These are phyloP conservation scores for Pandion haliaetus DNA, from an alignment of 2,113 vertebrate genomes.

Conservation along the genomic window DNA sequence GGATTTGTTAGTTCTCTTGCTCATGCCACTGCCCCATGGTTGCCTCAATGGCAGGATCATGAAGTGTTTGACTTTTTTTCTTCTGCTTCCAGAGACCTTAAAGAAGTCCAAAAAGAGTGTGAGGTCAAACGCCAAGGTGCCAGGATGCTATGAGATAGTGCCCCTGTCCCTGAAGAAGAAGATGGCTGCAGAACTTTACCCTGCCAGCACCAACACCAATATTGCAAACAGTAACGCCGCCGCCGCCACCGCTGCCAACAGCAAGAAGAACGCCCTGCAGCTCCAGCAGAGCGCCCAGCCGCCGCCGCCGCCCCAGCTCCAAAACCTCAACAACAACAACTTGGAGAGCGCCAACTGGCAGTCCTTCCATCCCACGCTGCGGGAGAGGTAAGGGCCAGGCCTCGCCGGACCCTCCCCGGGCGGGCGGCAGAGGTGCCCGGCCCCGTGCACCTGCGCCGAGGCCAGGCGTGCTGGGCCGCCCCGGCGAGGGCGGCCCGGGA, in stretches of 20 bases:
- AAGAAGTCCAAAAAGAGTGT: slow-evolving; percentile 86
- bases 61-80: slow-evolving; percentile 90
- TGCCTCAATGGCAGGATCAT: slow-evolving; percentile 93
- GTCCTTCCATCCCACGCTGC: slow-evolving; percentile 88
- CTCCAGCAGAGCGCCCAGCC: slow-evolving; percentile 74
- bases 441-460: background rate
- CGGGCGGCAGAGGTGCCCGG: background rate
- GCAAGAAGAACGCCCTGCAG: slow-evolving; percentile 74
- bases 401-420: background rate
- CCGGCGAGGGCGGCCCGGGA: background rate
- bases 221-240: slow-evolving; percentile 78
- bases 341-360: slow-evolving; percentile 87
- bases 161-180: slow-evolving; percentile 82
- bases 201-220: slow-evolving; percentile 77
- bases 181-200: slow-evolving; percentile 93
- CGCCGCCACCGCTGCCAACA: slow-evolving; percentile 74
- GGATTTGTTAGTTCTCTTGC: slow-evolving; percentile 52
- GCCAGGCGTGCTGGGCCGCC: background rate
- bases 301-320: slow-evolving; percentile 77
- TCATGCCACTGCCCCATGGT: slow-evolving; percentile 85
- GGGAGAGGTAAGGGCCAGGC: slow-evolving; percentile 85
- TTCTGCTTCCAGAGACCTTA: slow-evolving; percentile 90
- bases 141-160: slow-evolving; percentile 82
- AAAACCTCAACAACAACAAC: slow-evolving; percentile 92
- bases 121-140: slow-evolving; percentile 74